Base-by-base conservation (phyloP, 2,113 vertebrate genomes). In the Halcyon senegalensis region DNA sequence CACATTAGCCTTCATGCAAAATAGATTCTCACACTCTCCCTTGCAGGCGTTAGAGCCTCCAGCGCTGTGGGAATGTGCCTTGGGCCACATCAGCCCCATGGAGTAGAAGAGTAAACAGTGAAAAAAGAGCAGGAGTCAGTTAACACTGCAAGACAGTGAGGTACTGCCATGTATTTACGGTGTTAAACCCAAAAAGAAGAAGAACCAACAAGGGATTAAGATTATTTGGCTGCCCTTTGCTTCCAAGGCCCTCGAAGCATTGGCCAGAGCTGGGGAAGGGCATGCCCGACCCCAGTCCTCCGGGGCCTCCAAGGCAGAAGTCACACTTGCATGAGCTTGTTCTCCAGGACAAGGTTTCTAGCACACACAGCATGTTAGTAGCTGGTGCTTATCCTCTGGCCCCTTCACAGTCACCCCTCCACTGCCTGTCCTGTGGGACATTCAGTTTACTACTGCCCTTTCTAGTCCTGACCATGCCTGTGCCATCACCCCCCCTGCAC, bases 1-100 rank as follows among this genome's bases (percentile, higher is more conserved):
- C 91, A 79, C 95, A 31, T 73, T 43, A 76, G 91, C 91, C 69
- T 82, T 68, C 73, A 53, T 88, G 89, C 87, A 91, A 66, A 93
- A 72, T 2, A 93, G 81, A 92, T 82, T 93, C 89, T 91, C 93
- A 75, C 81, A 12, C 89, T 72, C 84, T 58, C 51, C 58, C 69
- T 87, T 4, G 84, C 73, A 77, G 80, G 86, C 44, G 0, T 16
- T 66, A 18, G 48, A 90, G 76, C 86, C 79, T 62, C 44, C 72
- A 11, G 86, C 7, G 0, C 1, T 1, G 7, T 15, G 35, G 77
- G 69, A 69, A 19, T 68, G 93, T 46, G 87, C 86, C 68, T 37
- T 30, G 82, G 86, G 85, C 64, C 43, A 15, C 80, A 25, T 0
- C 8, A 93, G 16, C 60, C 33, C 58, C 6, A 1, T 4, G 41